Base-by-base conservation (phyloP, 2,797 vertebrate genomes). In the Ciconia nigra region DNA sequence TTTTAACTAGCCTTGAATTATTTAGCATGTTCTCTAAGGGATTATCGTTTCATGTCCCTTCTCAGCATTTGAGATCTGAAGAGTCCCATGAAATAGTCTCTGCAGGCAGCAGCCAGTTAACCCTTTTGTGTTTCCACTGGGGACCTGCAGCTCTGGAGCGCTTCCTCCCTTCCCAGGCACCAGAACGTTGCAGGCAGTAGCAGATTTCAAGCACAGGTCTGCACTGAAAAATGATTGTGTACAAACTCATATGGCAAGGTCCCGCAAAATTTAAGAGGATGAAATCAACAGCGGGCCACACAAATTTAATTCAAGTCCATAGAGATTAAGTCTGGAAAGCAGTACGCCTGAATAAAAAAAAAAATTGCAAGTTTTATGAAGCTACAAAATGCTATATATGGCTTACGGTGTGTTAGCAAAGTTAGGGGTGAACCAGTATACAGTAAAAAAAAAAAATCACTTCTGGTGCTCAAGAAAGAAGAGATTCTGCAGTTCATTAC, bases 401-500 rank as follows among this genome's bases (percentile, higher is more conserved):
- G 59, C 58, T 70, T 67, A 65, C 0, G 0, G 26, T 35, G 33
- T 59, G 44, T 67, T 82, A 87, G 77, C 33, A 82, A 87, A 85
- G 49, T 51, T 79, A 83, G 41, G 20, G 31, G 5, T 46, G 76
- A 90, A 66, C 21, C 13, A 49, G 17, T 21, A 58, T 29, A 37
- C 33, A 57, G 55, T 8, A 58, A 90, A 69, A 51, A 26, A 13
- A 17, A 54, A 31, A 51, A 41, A 20, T 7, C 31, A 22, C 25
- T 93, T 81, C 46, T 95, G 29, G 12, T 91, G 46, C 66, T 88
- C 76, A 66, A 81, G 84, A 83, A 93, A 95, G 61, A 83, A 80
- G 74, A 87, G 70, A 62, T 92, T 90, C 92, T 94, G 79, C 79
- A 90, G 62, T 91, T 97, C 89, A 96, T 95, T 97, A 86, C 18